Conservation (phyloP, 2,797 vertebrate genomes). For the Dromococcyx pavoninus region DNA sequence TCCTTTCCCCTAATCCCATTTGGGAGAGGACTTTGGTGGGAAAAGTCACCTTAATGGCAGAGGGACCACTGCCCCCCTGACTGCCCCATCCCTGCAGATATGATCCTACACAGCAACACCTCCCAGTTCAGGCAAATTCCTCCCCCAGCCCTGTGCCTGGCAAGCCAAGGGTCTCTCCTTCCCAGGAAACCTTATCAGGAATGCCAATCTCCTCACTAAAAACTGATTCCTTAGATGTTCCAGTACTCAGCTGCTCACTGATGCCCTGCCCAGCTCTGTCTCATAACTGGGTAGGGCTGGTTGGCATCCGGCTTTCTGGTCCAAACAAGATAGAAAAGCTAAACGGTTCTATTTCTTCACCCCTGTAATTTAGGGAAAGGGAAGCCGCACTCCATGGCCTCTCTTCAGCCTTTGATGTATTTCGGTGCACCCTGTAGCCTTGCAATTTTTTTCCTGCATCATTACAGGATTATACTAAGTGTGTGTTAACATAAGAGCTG, state of each 20-base stretch:
- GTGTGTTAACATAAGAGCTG: not conserved
- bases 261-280: not conserved
- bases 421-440: not conserved
- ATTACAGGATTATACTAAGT: not conserved
- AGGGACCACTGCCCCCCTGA: not conserved
- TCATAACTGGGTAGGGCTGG: not conserved
- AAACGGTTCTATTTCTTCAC: not conserved
- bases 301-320: not conserved
- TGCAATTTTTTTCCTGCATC: not conserved
- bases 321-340: not conserved
- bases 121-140: not conserved
- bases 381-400: not conserved
- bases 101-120: not conserved
- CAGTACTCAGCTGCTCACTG: not conserved
- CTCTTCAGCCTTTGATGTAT: conserved; percentile 1
- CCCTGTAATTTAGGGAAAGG: not conserved
- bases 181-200: not conserved
- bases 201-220: not conserved
- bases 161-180: not conserved
- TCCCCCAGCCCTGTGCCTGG: not conserved
- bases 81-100: not conserved
- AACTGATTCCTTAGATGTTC: not conserved
- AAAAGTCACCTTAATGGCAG: not conserved
- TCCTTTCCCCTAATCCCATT: not conserved
- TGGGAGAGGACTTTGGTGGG: not conserved